phyloP scores from a whole-genome alignment of 2,113 vertebrate genomes.

The Tretioscincus oriximinensis region DNA sequence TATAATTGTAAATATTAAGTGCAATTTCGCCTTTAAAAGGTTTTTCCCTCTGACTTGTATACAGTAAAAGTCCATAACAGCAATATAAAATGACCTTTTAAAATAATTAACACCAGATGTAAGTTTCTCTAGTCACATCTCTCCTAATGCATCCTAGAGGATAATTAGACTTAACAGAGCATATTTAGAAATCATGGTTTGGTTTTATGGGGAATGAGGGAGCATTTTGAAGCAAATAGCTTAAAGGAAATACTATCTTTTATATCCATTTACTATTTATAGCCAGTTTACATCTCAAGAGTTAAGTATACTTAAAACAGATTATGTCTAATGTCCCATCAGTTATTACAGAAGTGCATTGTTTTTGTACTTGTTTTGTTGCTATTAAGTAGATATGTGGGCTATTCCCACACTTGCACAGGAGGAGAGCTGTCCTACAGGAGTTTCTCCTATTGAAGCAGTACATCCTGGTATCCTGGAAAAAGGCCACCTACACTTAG shows the following conservation, averaged over 20 bases:
- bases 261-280: constrained; percentile 19
- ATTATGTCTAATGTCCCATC: constrained; percentile 7
- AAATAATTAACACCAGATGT: constrained; percentile 42
- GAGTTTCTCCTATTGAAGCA: too few species aligned
- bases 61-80: constrained; percentile 18
- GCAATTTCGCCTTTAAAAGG: constrained; percentile 25
- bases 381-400: constrained; percentile 8
- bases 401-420: too few species aligned
- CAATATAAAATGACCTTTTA: constrained; percentile 29
- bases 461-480: too few species aligned
- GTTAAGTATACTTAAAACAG: not conserved
- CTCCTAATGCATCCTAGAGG: constrained; percentile 30
- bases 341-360: constrained; percentile 3
- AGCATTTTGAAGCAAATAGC: constrained; percentile 27
- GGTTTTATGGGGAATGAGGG: constrained; percentile 12
- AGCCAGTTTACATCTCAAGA: not conserved
- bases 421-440: too few species aligned
- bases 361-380: constrained; percentile 28
- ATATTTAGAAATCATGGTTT: not conserved
- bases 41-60: constrained; percentile 26
- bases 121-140: constrained; percentile 37
- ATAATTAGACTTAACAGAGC: constrained; percentile 33
- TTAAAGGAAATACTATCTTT: constrained; percentile 16
- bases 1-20: constrained; percentile 7
- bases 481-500: too few species aligned